Conservation (phyloP, 2,113 vertebrate genomes). For the Galeopterus variegatus region DNA sequence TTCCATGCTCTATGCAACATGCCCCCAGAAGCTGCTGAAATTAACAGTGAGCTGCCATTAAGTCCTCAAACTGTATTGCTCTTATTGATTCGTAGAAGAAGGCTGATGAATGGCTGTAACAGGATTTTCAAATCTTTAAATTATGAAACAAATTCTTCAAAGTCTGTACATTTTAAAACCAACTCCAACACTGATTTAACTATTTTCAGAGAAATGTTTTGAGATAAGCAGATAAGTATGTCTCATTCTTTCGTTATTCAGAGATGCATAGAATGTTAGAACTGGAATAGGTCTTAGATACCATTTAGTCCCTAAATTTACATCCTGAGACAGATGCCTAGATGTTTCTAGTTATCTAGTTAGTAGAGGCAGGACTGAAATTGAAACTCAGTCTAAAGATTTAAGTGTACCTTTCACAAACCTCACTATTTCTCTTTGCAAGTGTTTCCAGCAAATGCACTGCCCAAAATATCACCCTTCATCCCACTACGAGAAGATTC, state of each 20-base stretch:
- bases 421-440: not conserved
- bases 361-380: not conserved
- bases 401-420: not conserved
- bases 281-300: not conserved
- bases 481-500: not conserved
- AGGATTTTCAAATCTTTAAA: not conserved
- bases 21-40: not conserved
- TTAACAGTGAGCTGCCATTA: not conserved
- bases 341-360: not conserved
- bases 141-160: not conserved
- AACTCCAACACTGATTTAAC: not conserved
- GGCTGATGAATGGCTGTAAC: not conserved
- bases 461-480: not conserved
- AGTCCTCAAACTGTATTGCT: not conserved
- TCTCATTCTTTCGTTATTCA: not conserved
- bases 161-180: not conserved
- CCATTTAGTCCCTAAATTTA: not conserved
- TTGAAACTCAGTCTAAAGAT: not conserved
- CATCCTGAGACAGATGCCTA: not conserved
- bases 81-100: not conserved
- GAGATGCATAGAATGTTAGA: not conserved
- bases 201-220: not conserved
- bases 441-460: not conserved
- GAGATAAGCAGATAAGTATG: not conserved
- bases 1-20: not conserved